A percentile compares a stretch with the other conserved stretches of the same genome.
Evolutionary conservation across 2,888 invertebrate genomes (phyloP).

Genomic region (Geotrupes spiniger): DNA sequence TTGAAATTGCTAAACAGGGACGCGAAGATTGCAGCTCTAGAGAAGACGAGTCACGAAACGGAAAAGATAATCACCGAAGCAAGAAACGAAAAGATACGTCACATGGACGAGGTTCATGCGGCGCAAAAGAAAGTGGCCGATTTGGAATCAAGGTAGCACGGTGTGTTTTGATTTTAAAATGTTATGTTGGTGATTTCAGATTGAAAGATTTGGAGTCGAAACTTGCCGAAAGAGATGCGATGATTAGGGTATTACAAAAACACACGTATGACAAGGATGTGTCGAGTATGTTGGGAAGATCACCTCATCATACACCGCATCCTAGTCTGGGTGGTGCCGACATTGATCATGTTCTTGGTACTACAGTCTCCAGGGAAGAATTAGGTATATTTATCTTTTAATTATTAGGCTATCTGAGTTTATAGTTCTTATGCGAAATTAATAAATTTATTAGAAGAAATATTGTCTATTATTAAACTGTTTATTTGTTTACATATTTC

Average conservation of each 20-base stretch:
- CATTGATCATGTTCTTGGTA: conserved; percentile 50
- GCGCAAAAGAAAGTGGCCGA: conserved; percentile 84
- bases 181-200: conserved; percentile 45
- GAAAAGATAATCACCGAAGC: conserved; percentile 84
- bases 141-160: conserved; percentile 71
- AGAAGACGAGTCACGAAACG: conserved; percentile 79
- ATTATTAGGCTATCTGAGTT: no score
- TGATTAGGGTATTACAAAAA: conserved; percentile 84
- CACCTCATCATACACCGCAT: conserved; percentile 54
- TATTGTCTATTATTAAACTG: no score
- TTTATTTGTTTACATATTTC: no score
- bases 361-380: conserved; percentile 51
- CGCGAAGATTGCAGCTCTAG: conserved; percentile 79
- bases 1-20: conserved; percentile 66
- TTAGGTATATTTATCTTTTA: conserved; percentile 39
- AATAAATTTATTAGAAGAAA: no score
- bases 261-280: conserved; percentile 72
- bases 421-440: no score
- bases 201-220: conserved; percentile 85
- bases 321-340: conserved; percentile 52
- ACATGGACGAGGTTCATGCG: conserved; percentile 85
- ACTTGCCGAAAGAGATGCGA: conserved; percentile 84
- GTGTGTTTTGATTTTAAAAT: conserved; percentile 6
- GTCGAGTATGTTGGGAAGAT: conserved; percentile 52
- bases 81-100: conserved; percentile 78